Evolutionary conservation across 2,888 invertebrate genomes (phyloP), one percentile per base, ranked within the genome.

Genomic region (Thelaira solivaga): DNA sequence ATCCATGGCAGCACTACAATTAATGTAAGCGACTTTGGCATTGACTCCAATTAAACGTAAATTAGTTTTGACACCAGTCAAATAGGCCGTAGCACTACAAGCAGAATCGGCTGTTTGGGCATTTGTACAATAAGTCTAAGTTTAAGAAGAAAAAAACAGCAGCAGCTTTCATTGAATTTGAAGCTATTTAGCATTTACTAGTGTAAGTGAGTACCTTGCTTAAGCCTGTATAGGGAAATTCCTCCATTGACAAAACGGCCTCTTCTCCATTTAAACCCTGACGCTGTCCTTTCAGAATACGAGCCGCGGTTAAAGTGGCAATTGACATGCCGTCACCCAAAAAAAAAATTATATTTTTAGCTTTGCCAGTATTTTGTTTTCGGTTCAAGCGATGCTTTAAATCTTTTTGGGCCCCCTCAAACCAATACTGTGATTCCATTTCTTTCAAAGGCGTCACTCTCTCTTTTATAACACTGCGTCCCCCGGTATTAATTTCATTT

Each of bases 41-140:
- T 93, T 93, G 0, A 95, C 91, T 0, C 94, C 94, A 0, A 94
- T 90, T 2, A 92, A 92, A 0, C 91, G 91, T 26, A 91, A 90
- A 83, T 93, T 94, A 0, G 92, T 92, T 89, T 95, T 95, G n/a
- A 94, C 92, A 0, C 94, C 95, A 0, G 91, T 90, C n/a, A 86
- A 53, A 62, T 85, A 86, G 0, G 85, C 85, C 20, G 85, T 85
- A 18, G 85, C 86, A 0, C 85, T 92, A 79, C 93, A 93, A 0
- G 94, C 94, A 0, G 94, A 94, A 84, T 95, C 95, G 0, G 95
- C 91, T 0, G 93, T 93, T 89, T 94, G 92, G 1, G 90, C 90
- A 83, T 93, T 91, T 24, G 92, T 89, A 86, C 91, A 92, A 85
- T 91, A 91, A 0, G 92, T 92, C 91, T 91, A 82, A 5, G 83